Base-by-base conservation (phyloP, 53 echinoderm and acorn worm genomes). In the Crossaster papposus region DNA sequence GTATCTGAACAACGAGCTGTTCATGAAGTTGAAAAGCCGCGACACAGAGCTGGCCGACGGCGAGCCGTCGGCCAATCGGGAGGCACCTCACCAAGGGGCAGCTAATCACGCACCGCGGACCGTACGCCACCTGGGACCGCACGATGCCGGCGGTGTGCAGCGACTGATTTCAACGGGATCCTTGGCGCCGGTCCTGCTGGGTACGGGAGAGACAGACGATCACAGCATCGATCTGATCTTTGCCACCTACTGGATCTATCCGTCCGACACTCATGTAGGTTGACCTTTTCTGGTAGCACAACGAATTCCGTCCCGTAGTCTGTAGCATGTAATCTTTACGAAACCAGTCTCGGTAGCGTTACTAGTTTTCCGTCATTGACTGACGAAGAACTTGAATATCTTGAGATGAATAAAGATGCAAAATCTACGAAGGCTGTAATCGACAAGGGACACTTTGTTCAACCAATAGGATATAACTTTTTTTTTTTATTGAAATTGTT, bases 241-340 rank as follows among this genome's bases (percentile, higher is more conserved):
- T 89, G 93, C 93, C 18, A 94, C 93, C 9, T 97, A 97, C 82
- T 97, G 98, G 98, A 94, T 96, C 81, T 97, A 94, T 87, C 98
- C 98, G 23, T 68, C 91, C 2, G 72, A 86, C 18, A 84, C 89
- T 13, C 55, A 91, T 86, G 95, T 95, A 58, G 84, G 94, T 79
- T 35, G 34, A 35, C n/a, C n/a, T n/a, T n/a, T n/a, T n/a, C n/a
- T n/a, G n/a, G n/a, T n/a, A n/a, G n/a, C n/a, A 72, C 72, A 4
- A 3, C 11, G 64, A 9, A 13, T 22, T 64, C 23, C 23, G 31
- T 53, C 7, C 13, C 8, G 7, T 52, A 13, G 13, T 52, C n/a
- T n/a, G n/a, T n/a, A n/a, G n/a, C n/a, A n/a, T n/a, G n/a, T n/a
- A n/a, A n/a, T n/a, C n/a, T n/a, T n/a, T n/a, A n/a, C n/a, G n/a